These are phyloP conservation scores for Takifugu bimaculatus DNA, from an alignment of 2,113 vertebrate species.

Conservation along the genomic window DNA sequence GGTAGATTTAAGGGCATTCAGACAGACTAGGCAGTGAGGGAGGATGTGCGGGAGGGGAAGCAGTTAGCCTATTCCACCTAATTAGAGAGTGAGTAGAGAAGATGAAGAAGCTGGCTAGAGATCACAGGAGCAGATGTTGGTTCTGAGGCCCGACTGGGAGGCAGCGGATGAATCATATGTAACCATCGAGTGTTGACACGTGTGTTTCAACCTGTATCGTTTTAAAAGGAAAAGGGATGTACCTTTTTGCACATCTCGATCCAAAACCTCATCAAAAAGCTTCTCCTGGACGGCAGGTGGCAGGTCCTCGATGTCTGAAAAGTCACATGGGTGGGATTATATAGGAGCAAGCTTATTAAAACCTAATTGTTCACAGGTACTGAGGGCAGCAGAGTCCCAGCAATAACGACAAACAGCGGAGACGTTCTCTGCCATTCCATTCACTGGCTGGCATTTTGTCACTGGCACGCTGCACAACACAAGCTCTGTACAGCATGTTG, in stretches of 20 bases:
- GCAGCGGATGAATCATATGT: neutral
- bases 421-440: conserved; percentile 32
- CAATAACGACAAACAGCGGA: conserved; percentile 41
- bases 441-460: conserved; percentile 51
- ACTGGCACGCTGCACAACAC: conserved; percentile 51
- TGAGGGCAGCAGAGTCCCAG: conserved; percentile 7
- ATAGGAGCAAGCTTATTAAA: conserved; percentile 14
- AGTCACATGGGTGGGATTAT: conserved; percentile 17
- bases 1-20: neutral
- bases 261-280: conserved; percentile 94
- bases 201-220: no score
- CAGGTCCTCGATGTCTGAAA: conserved; percentile 94
- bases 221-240: conserved; percentile 10
- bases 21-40: neutral
- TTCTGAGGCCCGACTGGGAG: neutral
- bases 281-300: conserved; percentile 95
- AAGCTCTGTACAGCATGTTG: conserved; percentile 36
- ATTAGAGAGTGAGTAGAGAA: conserved; percentile 19
- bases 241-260: conserved; percentile 99
- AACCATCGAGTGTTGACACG: neutral
- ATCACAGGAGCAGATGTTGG: conserved; percentile 1
- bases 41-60: conserved; percentile 8
- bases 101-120: conserved; percentile 1
- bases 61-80: conserved; percentile 24
- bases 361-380: neutral